Percentiles rank a stretch among this genome's conserved stretches.
Conservation (phyloP, 2,113 vertebrate genomes). For the Anseranas semipalmata region DNA sequence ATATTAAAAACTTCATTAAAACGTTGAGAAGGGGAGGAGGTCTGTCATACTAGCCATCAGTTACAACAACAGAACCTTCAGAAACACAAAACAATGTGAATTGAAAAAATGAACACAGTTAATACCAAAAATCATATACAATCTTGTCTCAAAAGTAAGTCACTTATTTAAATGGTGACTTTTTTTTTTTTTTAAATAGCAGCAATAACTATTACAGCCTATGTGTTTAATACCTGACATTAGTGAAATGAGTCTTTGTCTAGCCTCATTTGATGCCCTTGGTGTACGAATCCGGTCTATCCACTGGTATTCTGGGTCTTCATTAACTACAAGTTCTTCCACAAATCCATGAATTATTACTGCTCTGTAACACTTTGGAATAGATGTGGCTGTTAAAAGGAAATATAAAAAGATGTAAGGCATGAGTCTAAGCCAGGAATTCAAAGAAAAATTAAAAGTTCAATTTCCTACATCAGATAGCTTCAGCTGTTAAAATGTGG, state of each 20-base stretch:
- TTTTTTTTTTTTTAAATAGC: neutral
- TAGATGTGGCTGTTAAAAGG: slow-evolving; percentile 85
- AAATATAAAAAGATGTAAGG: neutral
- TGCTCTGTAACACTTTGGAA: slow-evolving; percentile 93
- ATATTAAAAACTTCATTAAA: neutral
- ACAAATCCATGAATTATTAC: slow-evolving; percentile 95
- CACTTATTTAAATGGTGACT: neutral
- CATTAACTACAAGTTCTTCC: slow-evolving; percentile 97
- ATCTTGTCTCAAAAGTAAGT: neutral
- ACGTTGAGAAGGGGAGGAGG: neutral
- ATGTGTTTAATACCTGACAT: slow-evolving; percentile 88
- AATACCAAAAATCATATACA: neutral
- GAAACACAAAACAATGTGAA: neutral
- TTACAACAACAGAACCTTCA: neutral
- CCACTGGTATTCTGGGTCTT: slow-evolving; percentile 99
- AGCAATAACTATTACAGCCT: neutral
- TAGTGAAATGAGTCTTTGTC: slow-evolving; percentile 95
- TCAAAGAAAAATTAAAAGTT: neutral
- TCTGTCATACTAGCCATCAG: neutral
- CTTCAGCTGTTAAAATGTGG: neutral
- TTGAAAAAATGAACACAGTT: neutral
- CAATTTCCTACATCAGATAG: neutral
- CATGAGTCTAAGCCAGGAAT: neutral
- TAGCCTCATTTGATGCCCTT: slow-evolving; percentile 94
- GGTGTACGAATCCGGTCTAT: slow-evolving; percentile 97